Percentiles rank a stretch among this genome's conserved stretches.
Conservation (phyloP, 2,888 invertebrate species). For the Cosmia pyralina region DNA sequence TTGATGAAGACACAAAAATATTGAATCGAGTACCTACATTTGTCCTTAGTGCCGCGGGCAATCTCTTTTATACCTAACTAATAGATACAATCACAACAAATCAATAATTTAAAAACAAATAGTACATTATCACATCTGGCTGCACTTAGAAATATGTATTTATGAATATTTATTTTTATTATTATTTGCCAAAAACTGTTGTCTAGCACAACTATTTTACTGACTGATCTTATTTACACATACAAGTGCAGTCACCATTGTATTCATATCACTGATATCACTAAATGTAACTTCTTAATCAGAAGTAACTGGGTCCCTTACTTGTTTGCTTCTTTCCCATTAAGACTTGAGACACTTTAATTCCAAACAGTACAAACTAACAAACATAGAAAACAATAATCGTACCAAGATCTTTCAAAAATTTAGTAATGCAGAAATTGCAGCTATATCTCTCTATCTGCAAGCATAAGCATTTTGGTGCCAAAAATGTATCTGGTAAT, state of each 20-base stretch:
- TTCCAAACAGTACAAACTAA: conserved; percentile 39
- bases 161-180: conserved; percentile 50
- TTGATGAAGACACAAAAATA: too few species aligned
- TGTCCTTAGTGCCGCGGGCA: too few species aligned
- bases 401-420: conserved; percentile 26
- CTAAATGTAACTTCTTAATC: conserved; percentile 42
- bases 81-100: conserved; percentile 65
- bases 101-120: conserved; percentile 65
- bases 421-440: conserved; percentile 17
- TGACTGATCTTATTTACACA: conserved; percentile 47
- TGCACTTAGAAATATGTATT: conserved; percentile 55
- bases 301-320: conserved; percentile 42
- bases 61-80: conserved; percentile 59
- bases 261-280: conserved; percentile 48
- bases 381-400: conserved; percentile 34
- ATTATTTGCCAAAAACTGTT: conserved; percentile 49
- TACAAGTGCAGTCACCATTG: conserved; percentile 37
- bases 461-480: conserved; percentile 20
- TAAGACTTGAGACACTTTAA: conserved; percentile 31
- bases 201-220: conserved; percentile 39
- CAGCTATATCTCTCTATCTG: conserved; percentile 8
- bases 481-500: conserved; percentile 23
- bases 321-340: conserved; percentile 27
- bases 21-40: too few species aligned
- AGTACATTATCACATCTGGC: conserved; percentile 64